phyloP scores from a whole-genome alignment of 1,140 invertebrate species.

The Macrosteles quadrilineatus region DNA sequence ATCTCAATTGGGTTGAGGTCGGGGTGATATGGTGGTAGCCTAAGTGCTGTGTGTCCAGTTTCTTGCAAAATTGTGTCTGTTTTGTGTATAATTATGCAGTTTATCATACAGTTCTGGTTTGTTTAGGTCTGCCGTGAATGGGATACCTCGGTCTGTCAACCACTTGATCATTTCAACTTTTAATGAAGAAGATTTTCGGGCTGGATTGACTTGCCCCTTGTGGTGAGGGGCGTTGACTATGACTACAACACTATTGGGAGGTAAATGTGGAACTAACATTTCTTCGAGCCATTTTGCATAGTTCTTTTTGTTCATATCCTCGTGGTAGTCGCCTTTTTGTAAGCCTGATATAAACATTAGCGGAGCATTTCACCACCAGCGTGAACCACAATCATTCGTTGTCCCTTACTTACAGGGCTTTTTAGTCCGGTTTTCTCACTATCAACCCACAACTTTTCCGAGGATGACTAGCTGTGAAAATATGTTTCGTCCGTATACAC shows the following conservation, averaged over 20 bases:
- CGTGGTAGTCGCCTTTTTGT: slow-evolving; percentile 22
- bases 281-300: too few species aligned
- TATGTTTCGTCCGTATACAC: slow-evolving; percentile 22
- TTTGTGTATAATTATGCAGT: too few species aligned
- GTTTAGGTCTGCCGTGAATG: too few species aligned
- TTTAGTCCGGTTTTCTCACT: not conserved
- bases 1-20: too few species aligned
- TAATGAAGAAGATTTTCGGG: slow-evolving; percentile 34
- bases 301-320: slow-evolving; percentile 33
- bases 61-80: too few species aligned
- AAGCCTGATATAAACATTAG: slow-evolving; percentile 15
- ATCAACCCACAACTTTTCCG: not conserved
- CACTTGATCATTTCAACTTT: slow-evolving; percentile 44
- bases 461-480: not conserved
- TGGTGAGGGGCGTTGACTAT: slow-evolving; percentile 51
- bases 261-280: slow-evolving; percentile 45
- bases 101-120: slow-evolving; percentile 20
- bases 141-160: slow-evolving; percentile 37
- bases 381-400: slow-evolving; percentile 12
- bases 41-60: too few species aligned
- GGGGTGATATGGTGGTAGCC: too few species aligned
- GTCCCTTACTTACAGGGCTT: not conserved
- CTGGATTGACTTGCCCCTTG: slow-evolving; percentile 40
- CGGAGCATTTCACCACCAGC: slow-evolving; percentile 12
- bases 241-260: slow-evolving; percentile 43